Base-by-base conservation (phyloP, 2,888 invertebrate genomes). In the Ormyrus rosae region DNA sequence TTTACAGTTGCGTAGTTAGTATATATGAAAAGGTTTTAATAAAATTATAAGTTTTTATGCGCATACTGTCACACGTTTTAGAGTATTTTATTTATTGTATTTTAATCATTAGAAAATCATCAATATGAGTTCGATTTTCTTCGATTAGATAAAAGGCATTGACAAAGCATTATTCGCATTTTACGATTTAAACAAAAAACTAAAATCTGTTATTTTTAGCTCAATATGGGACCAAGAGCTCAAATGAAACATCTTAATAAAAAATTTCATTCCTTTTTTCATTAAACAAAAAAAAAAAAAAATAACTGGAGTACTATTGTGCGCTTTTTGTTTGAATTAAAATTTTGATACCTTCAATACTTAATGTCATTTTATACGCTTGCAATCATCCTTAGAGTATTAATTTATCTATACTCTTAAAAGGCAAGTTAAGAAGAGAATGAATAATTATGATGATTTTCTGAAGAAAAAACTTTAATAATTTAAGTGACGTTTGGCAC, bases 41-140 rank as follows among this genome's bases (percentile, higher is more conserved):
- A 77, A 78, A 78, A 83, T 77, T 81, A 60, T 81, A 81, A 75
- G 80, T 81, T 78, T 81, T 80, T 81, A 82, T 69, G 82, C 78
- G 80, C 64, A 71, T 75, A 82, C 81, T 80, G 80, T 80, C 77
- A 81, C 64, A 77, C 75, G 78, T 80, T 81, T 81, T 83, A 84
- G 81, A 82, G 70, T 83, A 83, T 84, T 83, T 83, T 83, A 84
- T 84, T 84, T 84, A 84, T 83, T 84, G 78, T 82, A 76, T 80
- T 77, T 63, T 81, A 78, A 77, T 70, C 60, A 76, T 76, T 76
- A 63, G 67, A 73, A 79, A 74, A 73, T 73, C 78, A 64, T 82
- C 60, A 51, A 19, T 56, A 64, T 56, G 53, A 68, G 46, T 76
- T 79, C 19, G 55, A 78, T 76, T 76, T 76, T 82, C 11, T 79